Conservation (phyloP, 1,140 invertebrate species). For the Hyles euphorbiae region DNA sequence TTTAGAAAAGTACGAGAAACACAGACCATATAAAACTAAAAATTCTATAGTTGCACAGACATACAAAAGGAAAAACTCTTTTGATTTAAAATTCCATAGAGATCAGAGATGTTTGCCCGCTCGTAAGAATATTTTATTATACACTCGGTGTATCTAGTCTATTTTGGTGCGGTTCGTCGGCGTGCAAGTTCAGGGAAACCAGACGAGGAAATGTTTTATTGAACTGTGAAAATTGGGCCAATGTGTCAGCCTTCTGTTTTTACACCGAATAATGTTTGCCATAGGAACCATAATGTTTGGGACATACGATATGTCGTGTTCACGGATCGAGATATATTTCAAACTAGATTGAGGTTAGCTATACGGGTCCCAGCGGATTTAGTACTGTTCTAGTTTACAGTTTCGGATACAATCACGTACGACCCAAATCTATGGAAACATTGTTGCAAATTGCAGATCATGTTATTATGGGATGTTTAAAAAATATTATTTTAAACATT, state of each 20-base stretch:
- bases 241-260: slow-evolving; percentile 27
- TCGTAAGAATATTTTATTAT: slow-evolving; percentile 1
- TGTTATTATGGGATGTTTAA: slow-evolving; percentile 19
- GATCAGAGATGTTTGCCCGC: too few species aligned
- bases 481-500: background rate
- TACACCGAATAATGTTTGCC: slow-evolving; percentile 11
- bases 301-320: slow-evolving; percentile 10
- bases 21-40: too few species aligned
- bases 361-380: slow-evolving; percentile 28
- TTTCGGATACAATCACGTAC: slow-evolving; percentile 39
- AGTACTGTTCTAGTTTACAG: slow-evolving; percentile 26
- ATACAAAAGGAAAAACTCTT: too few species aligned
- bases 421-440: slow-evolving; percentile 33
- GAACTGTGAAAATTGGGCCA: slow-evolving; percentile 51
- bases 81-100: too few species aligned
- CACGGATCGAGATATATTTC: slow-evolving; percentile 12
- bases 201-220: slow-evolving; percentile 53
- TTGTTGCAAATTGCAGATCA: slow-evolving; percentile 21
- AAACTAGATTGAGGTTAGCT: slow-evolving; percentile 27
- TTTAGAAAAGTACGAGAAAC: too few species aligned
- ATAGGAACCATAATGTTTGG: slow-evolving; percentile 14
- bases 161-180: slow-evolving; percentile 28
- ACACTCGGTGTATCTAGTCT: slow-evolving; percentile 15
- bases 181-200: slow-evolving; percentile 61
- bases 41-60: too few species aligned